A percentile compares a stretch with the other conserved stretches of the same genome.
phyloP scores from a whole-genome alignment of 2,797 vertebrate genomes.

The Neoniphon sammara region DNA sequence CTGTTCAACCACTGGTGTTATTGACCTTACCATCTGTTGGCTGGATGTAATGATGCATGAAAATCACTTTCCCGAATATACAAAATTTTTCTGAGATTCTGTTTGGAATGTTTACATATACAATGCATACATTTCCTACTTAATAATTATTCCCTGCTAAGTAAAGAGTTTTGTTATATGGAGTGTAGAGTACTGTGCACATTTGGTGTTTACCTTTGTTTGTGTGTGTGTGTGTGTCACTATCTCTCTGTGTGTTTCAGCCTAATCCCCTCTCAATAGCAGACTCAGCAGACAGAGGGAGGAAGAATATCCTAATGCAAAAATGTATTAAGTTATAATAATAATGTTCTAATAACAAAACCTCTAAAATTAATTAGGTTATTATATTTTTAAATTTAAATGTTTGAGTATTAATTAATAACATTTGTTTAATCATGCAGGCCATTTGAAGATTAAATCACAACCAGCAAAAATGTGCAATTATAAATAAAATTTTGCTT shows the following conservation, averaged over 20 bases:
- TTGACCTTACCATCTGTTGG: constrained; percentile 7
- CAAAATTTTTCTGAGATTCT: background rate
- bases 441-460: background rate
- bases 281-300: constrained; percentile 26
- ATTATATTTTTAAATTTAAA: background rate
- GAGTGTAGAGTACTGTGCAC: background rate
- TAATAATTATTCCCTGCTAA: background rate
- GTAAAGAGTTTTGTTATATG: too few relatives aligned
- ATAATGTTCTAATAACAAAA: constrained; percentile 10
- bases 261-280: constrained; percentile 44
- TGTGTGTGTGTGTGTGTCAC: background rate
- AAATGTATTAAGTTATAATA: constrained; percentile 17
- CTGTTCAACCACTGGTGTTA: background rate
- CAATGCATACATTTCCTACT: background rate
- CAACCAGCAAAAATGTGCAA: background rate
- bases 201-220: background rate
- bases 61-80: background rate
- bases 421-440: background rate
- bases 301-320: constrained; percentile 27
- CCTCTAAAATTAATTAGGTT: constrained; percentile 9
- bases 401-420: too few relatives aligned
- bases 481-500: background rate
- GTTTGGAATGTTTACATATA: background rate
- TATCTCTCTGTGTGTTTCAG: constrained; percentile 33
- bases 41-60: background rate